Evolutionary conservation across 2,113 vertebrate species (phyloP).

Genomic region (Zapornia atra): DNA sequence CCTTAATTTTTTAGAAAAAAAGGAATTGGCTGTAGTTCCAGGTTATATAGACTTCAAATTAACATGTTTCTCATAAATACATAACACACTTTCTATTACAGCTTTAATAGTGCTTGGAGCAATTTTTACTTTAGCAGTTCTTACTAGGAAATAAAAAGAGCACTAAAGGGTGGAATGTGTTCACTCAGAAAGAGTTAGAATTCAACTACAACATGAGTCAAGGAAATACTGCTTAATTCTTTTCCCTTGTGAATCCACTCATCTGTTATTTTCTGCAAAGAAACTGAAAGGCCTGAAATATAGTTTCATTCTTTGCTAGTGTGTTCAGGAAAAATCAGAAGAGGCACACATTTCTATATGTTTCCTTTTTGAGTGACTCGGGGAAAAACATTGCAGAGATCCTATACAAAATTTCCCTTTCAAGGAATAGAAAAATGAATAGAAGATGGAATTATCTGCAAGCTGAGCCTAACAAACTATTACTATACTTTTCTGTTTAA

Average conservation of each 20-base stretch:
- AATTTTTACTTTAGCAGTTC: neutral
- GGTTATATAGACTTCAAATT: neutral
- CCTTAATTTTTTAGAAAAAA: neutral
- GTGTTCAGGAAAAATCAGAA: neutral
- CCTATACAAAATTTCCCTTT: neutral
- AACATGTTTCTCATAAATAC: neutral
- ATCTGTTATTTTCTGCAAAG: neutral
- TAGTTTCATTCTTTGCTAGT: neutral
- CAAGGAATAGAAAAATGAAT: neutral
- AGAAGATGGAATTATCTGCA: neutral
- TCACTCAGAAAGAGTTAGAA: neutral
- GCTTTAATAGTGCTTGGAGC: neutral
- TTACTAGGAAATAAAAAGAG: slow-evolving; percentile 1
- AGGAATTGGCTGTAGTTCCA: neutral
- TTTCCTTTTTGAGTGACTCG: neutral
- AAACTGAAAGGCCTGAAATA: neutral
- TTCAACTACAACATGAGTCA: neutral
- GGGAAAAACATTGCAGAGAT: neutral
- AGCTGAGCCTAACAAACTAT: neutral
- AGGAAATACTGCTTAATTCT: neutral
- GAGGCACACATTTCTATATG: neutral
- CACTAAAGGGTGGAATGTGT: neutral
- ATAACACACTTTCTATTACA: neutral
- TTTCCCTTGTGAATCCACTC: neutral
- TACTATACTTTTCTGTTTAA: neutral